Conservation (phyloP, 2,888 invertebrate species). For the Trimorus sp. region DNA sequence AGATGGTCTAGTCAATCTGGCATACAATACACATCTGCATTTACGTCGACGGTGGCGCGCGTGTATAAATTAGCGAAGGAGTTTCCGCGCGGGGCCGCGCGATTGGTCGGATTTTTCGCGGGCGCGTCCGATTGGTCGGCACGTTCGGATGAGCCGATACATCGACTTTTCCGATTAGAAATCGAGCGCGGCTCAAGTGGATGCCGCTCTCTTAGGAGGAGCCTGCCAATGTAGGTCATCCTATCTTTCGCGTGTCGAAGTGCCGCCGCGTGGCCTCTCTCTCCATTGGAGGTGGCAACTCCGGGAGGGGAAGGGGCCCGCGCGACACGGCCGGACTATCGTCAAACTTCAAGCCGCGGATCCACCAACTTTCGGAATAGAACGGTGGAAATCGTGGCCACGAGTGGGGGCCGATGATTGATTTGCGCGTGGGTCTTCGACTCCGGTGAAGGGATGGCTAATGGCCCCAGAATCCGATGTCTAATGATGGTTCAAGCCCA, state of each 20-base stretch:
- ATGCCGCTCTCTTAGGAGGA: conserved; percentile 81
- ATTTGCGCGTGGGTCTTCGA: conserved; percentile 29
- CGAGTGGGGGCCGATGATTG: conserved; percentile 34
- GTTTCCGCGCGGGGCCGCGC: conserved; percentile 18
- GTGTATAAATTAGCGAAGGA: conserved; percentile 32
- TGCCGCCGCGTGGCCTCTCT: conserved; percentile 75
- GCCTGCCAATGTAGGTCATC: conserved; percentile 81
- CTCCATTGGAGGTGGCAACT: conserved; percentile 68
- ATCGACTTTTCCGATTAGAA: conserved; percentile 80
- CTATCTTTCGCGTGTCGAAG: conserved; percentile 76
- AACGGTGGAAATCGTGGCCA: conserved; percentile 42
- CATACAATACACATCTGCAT: no score
- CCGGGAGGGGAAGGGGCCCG: conserved; percentile 68
- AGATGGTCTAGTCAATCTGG: conserved; percentile 42
- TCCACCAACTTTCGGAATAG: conserved; percentile 50
- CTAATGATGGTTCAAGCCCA: not conserved
- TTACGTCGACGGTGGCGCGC: not conserved
- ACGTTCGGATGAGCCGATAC: conserved; percentile 67
- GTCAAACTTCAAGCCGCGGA: conserved; percentile 55
- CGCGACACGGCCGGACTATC: conserved; percentile 50
- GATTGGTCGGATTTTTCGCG: conserved; percentile 63
- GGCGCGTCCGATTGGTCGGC: conserved; percentile 69
- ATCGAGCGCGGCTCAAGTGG: conserved; percentile 74
- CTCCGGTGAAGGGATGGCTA: conserved; percentile 32
- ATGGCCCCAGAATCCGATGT: conserved; percentile 11